Conservation (phyloP, 2,797 vertebrate genomes). For the Enteromius anoplus region DNA sequence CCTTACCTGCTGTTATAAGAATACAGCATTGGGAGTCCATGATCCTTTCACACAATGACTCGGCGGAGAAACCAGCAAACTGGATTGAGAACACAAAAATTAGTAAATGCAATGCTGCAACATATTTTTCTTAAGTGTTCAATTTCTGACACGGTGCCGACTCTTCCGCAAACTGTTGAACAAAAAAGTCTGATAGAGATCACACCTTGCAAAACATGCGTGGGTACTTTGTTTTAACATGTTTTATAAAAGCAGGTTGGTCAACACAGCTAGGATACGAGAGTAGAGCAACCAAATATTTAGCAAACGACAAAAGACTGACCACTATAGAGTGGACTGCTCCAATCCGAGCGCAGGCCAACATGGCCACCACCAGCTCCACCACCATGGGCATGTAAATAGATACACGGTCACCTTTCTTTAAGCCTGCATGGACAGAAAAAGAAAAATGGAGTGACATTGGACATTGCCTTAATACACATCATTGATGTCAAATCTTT, state of each 20-base stretch:
- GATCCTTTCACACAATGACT: slow-evolving; percentile 94
- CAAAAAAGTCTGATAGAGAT: neutral
- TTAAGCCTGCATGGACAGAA: slow-evolving; percentile 81
- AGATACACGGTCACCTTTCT: slow-evolving; percentile 91
- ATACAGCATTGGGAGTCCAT: slow-evolving; percentile 88
- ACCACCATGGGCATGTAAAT: slow-evolving; percentile 99
- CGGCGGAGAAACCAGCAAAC: slow-evolving; percentile 98
- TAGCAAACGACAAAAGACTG: slow-evolving; percentile 62
- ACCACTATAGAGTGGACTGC: slow-evolving; percentile 96
- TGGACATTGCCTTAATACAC: neutral
- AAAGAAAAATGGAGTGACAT: neutral
- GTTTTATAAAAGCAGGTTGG: neutral
- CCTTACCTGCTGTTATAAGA: slow-evolving; percentile 91
- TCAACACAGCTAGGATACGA: neutral
- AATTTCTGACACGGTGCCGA: neutral
- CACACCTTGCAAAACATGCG: neutral
- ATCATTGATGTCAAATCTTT: neutral
- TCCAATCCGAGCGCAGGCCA: slow-evolving; percentile 92
- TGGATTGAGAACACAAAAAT: slow-evolving; percentile 61
- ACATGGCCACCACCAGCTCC: slow-evolving; percentile 94
- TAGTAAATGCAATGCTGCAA: neutral
- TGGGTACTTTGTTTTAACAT: neutral
- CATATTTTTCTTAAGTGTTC: neutral
- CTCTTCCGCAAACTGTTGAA: neutral
- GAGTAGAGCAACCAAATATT: neutral